These are phyloP conservation scores for Phymorhynchus buccinoides DNA, from an alignment of 1,140 invertebrate genomes.

Conservation along the genomic window DNA sequence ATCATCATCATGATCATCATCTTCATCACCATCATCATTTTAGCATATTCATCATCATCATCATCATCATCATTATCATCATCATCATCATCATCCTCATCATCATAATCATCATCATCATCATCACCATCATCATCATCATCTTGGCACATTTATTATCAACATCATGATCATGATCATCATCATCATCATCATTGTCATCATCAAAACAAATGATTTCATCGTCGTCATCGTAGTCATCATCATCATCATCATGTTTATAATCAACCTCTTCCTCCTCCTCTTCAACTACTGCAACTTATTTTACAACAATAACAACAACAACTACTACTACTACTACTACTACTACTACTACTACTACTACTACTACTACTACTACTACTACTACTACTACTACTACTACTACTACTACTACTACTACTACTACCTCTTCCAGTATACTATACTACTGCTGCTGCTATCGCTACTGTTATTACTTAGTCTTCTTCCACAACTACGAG, in stretches of 20 bases:
- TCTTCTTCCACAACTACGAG: too few relatives aligned
- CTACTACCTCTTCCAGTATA: not conserved
- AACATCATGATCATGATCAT: not conserved
- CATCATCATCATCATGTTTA: not conserved
- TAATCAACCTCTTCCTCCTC: not conserved
- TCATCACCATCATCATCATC: constrained; percentile 5
- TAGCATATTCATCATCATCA: not conserved
- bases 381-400: constrained; percentile 19
- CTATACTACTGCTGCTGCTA: not conserved
- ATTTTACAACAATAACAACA: constrained; percentile 7
- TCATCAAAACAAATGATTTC: too few relatives aligned
- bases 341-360: not conserved
- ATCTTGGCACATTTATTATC: not conserved
- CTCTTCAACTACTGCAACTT: not conserved
- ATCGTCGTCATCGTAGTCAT: too few relatives aligned
- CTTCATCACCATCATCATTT: not conserved
- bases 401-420: constrained; percentile 15
- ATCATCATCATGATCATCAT: not conserved
- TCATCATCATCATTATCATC: not conserved
- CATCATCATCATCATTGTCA: not conserved
- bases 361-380: not conserved
- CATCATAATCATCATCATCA: not conserved
- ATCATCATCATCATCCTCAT: not conserved
- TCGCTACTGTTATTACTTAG: not conserved
- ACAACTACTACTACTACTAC: constrained; percentile 7